Percentiles rank a stretch among this genome's conserved stretches.
Evolutionary conservation across 2,888 invertebrate species (phyloP).

Genomic region (Drosophila seclusa): DNA sequence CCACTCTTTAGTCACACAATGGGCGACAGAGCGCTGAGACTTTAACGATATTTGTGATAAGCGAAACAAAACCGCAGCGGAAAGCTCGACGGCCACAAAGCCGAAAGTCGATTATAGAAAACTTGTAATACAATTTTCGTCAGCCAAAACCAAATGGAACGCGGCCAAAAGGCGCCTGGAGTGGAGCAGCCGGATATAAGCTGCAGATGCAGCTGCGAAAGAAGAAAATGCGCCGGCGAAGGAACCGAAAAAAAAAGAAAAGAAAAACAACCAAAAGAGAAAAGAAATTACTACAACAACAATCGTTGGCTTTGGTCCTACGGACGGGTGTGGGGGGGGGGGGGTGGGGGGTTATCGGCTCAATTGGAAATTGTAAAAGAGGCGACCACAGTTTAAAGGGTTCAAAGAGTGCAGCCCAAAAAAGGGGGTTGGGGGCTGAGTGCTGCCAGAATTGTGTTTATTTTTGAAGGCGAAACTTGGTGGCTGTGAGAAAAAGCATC

Average conservation of each 20-base stretch:
- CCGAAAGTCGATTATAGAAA: slow-evolving; percentile 77
- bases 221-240: slow-evolving; percentile 37
- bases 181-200: neutral
- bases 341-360: neutral
- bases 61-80: slow-evolving; percentile 39
- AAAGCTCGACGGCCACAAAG: slow-evolving; percentile 53
- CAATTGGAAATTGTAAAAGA: slow-evolving; percentile 67
- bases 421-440: neutral
- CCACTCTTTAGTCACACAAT: slow-evolving; percentile 2
- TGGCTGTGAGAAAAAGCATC: slow-evolving; percentile 10
- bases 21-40: slow-evolving; percentile 30
- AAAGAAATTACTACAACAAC: slow-evolving; percentile 14
- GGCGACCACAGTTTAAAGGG: slow-evolving; percentile 51
- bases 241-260: slow-evolving; percentile 22
- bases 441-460: slow-evolving; percentile 70
- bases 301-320: slow-evolving; percentile 24
- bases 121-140: slow-evolving; percentile 78
- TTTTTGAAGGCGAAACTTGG: slow-evolving; percentile 39
- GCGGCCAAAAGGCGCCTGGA: slow-evolving; percentile 19
- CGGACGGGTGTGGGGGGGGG: neutral
- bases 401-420: neutral
- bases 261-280: neutral
- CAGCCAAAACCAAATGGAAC: slow-evolving; percentile 67
- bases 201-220: slow-evolving; percentile 30
- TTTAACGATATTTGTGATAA: slow-evolving; percentile 68